phyloP scores from a whole-genome alignment of 2,797 vertebrate species.

The Nothura maculosa region DNA sequence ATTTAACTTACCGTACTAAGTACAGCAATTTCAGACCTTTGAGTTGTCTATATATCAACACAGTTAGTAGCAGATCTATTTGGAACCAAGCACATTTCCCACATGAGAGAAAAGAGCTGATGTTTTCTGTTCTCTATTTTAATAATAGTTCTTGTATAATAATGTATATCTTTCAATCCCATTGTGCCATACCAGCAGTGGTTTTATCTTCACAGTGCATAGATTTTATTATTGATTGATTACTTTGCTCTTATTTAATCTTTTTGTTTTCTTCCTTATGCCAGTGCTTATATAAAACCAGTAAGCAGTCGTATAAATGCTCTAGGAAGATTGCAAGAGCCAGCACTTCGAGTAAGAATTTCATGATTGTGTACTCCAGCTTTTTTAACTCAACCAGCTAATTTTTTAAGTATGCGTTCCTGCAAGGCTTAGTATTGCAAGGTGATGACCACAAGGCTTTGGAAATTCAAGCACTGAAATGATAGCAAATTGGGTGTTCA shows the following conservation, averaged over 20 bases:
- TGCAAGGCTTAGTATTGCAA: not conserved
- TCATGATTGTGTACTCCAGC: not conserved
- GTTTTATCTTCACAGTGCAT: not conserved
- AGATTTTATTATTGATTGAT: not conserved
- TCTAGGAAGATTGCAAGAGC: not conserved
- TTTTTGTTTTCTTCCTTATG: not conserved
- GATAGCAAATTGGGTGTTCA: not conserved
- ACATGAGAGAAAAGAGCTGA: not conserved
- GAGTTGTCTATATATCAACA: not conserved
- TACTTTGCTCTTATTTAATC: not conserved
- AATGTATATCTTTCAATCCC: not conserved
- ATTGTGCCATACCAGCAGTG: not conserved
- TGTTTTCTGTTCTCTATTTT: not conserved
- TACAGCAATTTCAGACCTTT: constrained; percentile 6
- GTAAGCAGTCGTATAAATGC: not conserved
- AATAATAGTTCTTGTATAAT: not conserved
- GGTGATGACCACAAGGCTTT: not conserved
- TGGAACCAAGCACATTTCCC: constrained; percentile 1
- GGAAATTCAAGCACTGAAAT: not conserved
- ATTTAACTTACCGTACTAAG: constrained; percentile 41
- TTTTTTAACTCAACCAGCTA: not conserved
- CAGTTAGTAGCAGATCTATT: not conserved
- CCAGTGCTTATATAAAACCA: not conserved
- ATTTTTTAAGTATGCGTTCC: not conserved
- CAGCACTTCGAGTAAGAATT: not conserved